Evolutionary conservation across 2,888 invertebrate species (phyloP).

Genomic region (Brachynemurus nebulosus): DNA sequence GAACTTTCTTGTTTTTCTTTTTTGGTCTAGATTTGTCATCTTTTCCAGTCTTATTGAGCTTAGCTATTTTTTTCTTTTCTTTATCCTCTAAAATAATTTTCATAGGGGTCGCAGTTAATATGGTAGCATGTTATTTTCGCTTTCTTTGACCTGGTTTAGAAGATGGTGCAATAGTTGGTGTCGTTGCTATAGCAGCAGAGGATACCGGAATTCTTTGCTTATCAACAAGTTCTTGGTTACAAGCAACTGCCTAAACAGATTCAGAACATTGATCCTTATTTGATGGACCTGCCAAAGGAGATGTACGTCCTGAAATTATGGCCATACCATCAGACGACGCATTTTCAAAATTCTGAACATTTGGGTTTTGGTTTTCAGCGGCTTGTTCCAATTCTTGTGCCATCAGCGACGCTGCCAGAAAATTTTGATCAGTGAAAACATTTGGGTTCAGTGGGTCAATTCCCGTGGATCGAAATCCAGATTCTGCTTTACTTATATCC

Average conservation of each 20-base stretch:
- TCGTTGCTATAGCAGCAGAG: slow-evolving; percentile 20
- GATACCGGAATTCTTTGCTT: slow-evolving; percentile 16
- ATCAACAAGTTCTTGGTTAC: slow-evolving; percentile 16
- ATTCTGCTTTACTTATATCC: slow-evolving; percentile 16
- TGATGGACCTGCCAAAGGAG: slow-evolving; percentile 16
- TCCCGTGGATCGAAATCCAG: slow-evolving; percentile 16
- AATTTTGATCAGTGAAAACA: slow-evolving; percentile 18
- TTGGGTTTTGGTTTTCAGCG: slow-evolving; percentile 15
- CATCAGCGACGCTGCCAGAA: slow-evolving; percentile 16
- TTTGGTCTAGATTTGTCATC: slow-evolving; percentile 16
- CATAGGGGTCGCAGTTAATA: slow-evolving; percentile 13
- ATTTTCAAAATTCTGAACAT: slow-evolving; percentile 16
- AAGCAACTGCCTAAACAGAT: slow-evolving; percentile 16
- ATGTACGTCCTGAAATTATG: slow-evolving; percentile 15
- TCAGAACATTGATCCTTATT: slow-evolving; percentile 12
- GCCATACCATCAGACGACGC: slow-evolving; percentile 14
- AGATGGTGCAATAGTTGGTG: slow-evolving; percentile 19
- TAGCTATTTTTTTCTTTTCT: slow-evolving; percentile 16
- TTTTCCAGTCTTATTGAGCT: slow-evolving; percentile 17
- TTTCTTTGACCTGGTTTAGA: slow-evolving; percentile 16
- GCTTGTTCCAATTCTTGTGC: slow-evolving; percentile 14
- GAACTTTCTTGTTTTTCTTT: slow-evolving; percentile 13
- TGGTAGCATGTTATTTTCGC: slow-evolving; percentile 16
- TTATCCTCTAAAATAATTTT: slow-evolving; percentile 15
- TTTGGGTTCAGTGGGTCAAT: slow-evolving; percentile 18